A percentile compares a stretch with the other conserved stretches of the same genome.
phyloP scores from a whole-genome alignment of 2,797 vertebrate genomes.

The Linurgus olivaceus region DNA sequence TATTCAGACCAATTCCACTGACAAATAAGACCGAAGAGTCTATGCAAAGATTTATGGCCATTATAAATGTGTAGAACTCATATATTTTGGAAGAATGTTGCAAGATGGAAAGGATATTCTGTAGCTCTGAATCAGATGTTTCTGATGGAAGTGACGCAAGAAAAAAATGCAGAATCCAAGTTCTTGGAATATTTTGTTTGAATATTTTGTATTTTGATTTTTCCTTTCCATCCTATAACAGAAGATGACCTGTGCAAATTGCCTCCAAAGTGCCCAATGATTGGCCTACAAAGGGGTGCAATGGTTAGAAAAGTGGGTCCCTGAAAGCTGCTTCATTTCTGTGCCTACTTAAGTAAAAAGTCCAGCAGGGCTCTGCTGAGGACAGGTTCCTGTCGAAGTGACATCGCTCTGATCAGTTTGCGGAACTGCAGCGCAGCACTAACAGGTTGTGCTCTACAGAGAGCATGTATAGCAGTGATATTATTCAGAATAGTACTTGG shows the following conservation, averaged over 20 bases:
- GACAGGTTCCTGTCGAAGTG: not conserved
- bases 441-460: not conserved
- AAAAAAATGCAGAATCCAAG: not conserved
- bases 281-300: not conserved
- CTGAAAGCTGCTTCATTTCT: not conserved
- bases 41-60: not conserved
- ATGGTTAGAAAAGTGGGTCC: not conserved
- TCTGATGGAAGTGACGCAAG: not conserved
- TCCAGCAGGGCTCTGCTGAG: not conserved
- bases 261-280: not conserved
- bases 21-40: not conserved
- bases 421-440: not conserved
- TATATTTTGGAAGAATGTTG: not conserved
- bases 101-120: not conserved
- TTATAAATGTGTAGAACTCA: not conserved
- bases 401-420: not conserved
- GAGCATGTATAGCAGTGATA: not conserved
- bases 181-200: not conserved
- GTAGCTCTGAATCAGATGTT: not conserved
- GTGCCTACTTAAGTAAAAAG: not conserved
- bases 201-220: not conserved
- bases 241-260: not conserved
- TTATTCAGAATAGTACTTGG: not conserved
- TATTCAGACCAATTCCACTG: not conserved
- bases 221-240: not conserved